phyloP scores from a whole-genome alignment of 2,797 vertebrate species.

The Gouania willdenowi region DNA sequence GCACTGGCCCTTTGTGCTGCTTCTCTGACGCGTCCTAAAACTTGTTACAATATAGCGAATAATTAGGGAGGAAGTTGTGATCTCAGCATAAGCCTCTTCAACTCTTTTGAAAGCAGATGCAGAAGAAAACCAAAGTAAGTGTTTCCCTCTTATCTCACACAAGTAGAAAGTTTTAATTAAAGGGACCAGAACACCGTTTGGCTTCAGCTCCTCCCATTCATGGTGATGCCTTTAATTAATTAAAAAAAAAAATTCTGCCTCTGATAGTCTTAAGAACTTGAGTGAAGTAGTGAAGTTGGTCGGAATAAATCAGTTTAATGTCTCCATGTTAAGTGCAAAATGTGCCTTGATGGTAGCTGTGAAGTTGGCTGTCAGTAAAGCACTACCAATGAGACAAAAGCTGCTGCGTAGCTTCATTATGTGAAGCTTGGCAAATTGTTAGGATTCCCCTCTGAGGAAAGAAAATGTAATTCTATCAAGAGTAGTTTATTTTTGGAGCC shows the following conservation, averaged over 20 bases:
- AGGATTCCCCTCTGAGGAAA: constrained; percentile 73
- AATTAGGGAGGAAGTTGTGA: constrained; percentile 48
- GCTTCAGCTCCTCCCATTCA: constrained; percentile 56
- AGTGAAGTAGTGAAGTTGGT: constrained; percentile 47
- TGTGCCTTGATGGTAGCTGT: constrained; percentile 20
- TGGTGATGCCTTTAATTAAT: constrained; percentile 69
- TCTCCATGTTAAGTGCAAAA: constrained; percentile 21
- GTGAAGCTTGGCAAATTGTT: constrained; percentile 72
- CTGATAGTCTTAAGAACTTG: constrained; percentile 54
- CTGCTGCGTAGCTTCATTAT: constrained; percentile 59
- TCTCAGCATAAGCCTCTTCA: constrained; percentile 43
- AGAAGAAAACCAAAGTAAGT: constrained; percentile 62
- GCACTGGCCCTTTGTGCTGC: constrained; percentile 28
- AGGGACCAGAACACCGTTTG: constrained; percentile 59
- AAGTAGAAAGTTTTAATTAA: constrained; percentile 70
- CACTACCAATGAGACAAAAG: constrained; percentile 45
- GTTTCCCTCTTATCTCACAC: constrained; percentile 62
- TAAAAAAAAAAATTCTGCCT: constrained; percentile 59
- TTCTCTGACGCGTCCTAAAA: constrained; percentile 50
- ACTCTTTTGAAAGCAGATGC: constrained; percentile 54
- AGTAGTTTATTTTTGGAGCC: constrained; percentile 81
- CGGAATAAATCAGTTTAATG: constrained; percentile 61
- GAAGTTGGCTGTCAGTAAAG: constrained; percentile 32
- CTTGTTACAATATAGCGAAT: constrained; percentile 32
- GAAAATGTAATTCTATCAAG: constrained; percentile 86